A percentile compares a stretch with the other conserved stretches of the same genome.
phyloP scores from a whole-genome alignment of 2,113 vertebrate genomes.

The Centropus unirufus region DNA sequence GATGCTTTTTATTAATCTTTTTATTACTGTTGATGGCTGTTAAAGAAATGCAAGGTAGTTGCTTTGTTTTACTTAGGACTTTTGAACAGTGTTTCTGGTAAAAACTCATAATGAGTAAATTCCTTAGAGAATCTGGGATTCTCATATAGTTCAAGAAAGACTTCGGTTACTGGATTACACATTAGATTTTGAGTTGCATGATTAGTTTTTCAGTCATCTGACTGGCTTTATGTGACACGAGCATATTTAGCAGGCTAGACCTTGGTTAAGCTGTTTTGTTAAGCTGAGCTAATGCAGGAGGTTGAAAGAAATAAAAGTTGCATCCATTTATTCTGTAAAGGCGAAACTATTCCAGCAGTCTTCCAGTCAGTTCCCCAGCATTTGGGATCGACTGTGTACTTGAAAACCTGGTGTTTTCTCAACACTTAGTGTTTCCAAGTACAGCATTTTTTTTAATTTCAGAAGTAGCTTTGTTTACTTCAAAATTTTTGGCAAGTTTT shows the following conservation, averaged over 20 bases:
- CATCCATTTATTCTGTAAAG: neutral
- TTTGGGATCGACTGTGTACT: neutral
- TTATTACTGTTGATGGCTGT: slow-evolving; percentile 1
- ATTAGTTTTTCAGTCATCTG: slow-evolving; percentile 6
- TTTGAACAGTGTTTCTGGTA: slow-evolving; percentile 11
- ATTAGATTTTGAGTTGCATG: neutral
- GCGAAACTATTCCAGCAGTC: slow-evolving; percentile 9
- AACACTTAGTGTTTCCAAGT: neutral
- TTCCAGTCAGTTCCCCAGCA: neutral
- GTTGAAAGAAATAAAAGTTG: neutral
- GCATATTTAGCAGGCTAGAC: neutral
- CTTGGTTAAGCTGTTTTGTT: slow-evolving; percentile 36
- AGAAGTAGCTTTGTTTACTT: slow-evolving; percentile 41
- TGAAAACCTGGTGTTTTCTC: neutral
- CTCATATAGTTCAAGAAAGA: slow-evolving; percentile 4
- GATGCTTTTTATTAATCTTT: slow-evolving; percentile 14
- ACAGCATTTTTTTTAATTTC: slow-evolving; percentile 2
- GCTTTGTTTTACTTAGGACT: slow-evolving; percentile 7
- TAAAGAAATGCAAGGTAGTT: neutral
- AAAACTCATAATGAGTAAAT: slow-evolving; percentile 19
- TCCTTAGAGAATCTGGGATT: slow-evolving; percentile 17
- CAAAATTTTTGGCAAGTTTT: slow-evolving; percentile 1
- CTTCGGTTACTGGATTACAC: slow-evolving; percentile 7
- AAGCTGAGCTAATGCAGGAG: slow-evolving; percentile 16
- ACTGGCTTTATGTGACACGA: slow-evolving; percentile 9